Evolutionary conservation across 2,888 invertebrate genomes (phyloP), one percentile per base, ranked within the genome.

Genomic region (Leptarthrus brevirostris): DNA sequence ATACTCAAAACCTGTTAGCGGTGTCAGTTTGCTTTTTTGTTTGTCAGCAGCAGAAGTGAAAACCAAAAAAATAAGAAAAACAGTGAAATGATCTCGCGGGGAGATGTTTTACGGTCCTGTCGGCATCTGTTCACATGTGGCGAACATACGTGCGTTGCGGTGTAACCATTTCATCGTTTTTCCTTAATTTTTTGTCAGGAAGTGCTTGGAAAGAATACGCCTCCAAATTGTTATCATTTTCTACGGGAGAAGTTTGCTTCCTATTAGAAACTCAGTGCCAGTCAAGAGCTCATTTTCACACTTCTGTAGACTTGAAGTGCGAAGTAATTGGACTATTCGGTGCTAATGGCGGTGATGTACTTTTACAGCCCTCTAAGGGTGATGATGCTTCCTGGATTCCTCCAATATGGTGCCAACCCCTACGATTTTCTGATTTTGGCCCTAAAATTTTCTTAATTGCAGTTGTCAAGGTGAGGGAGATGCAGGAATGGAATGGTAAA

Each of bases 281-380:
- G 49, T 69, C 52, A 30, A 52, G 69, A 34, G 30, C 52, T 69
- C 69, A 52, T 69, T 69, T 52, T 69, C 69, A 69, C 69, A 69
- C 69, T 52, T 52, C 34, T 69, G 69, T 69, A 52, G 52, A 69
- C 34, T 52, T 52, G 52, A 69, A 69, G 69, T 69, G 69, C 52
- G 49, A 69, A 69, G 69, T 69, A 69, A 69, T 69, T 69, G 69
- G 69, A 69, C 69, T 52, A 69, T 69, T 69, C 69, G 34, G 52
- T 52, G 69, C 52, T 69, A 69, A 69, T 52, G 69, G 52, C 30
- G 49, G 34, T 69, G 69, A 52, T 52, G 52, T 49, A 52, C 52
- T 30, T 34, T 52, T 69, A 52, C 52, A 30, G 52, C 12, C 16
- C 30, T 18, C 6, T n/a, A 12, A 40, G 6, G 40, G n/a, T 24